Base-by-base conservation (phyloP, 2,113 vertebrate species). In the Smithornis capensis region DNA sequence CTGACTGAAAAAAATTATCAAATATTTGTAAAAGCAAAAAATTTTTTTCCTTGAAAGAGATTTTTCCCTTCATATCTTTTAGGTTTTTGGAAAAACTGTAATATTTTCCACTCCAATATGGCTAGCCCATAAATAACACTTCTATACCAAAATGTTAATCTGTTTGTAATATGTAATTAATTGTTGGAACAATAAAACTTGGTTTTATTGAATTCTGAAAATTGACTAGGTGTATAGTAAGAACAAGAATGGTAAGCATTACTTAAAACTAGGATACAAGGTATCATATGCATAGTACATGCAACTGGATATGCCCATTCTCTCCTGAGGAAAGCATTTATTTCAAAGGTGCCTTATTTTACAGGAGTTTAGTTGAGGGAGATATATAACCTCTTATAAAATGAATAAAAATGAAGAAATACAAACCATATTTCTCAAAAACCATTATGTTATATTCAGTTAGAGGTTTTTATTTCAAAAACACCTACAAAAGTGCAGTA, bases 221-320 rank as follows among this genome's bases (percentile, higher is more conserved):
- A 67, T 28, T 29, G 3, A 47, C 4, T 55, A 59, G 10, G 1
- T 42, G 4, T 69, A 16, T 17, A 35, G 7, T 42, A n/a, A 65
- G 9, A 69, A 29, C 29, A 35, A 47, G 14, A 82, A 37, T 8
- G 29, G 5, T 27, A 53, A 57, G 1, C 5, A 10, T 8, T 88
- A 19, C 33, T 62, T 56, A 70, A 78, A 80, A 57, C 42, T 4
- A 57, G 28, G 9, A n/a, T 38, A 28, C 4, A 65, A 19, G 9
- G 4, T 79, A 25, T 23, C 4, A 62, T n/a, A 47, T 53, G 3
- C 21, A 35, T 29, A 67, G 7, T 35, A 14, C 65, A 3, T 24
- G 17, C 12, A 90, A 42, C 8, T 31, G 2, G 3, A 38, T 40
- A 24, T 7, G 55, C 5, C 0, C 9, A 0, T 6, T n/a, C 5